These are phyloP conservation scores for Jacana jacana DNA, from an alignment of 2,113 vertebrate genomes.

Conservation along the genomic window DNA sequence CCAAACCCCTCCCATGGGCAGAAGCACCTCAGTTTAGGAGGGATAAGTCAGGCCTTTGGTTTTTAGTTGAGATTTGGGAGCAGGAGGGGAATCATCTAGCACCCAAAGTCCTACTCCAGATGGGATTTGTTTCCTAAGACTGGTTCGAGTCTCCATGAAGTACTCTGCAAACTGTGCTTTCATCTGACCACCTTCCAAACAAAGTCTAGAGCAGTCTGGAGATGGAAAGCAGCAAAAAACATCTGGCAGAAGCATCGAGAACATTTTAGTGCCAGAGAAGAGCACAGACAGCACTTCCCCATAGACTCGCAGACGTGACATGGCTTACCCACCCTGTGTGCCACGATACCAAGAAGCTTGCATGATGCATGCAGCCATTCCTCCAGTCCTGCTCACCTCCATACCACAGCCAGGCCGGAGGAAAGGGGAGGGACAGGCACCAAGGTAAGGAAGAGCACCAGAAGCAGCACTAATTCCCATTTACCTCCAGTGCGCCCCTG, in stretches of 20 bases:
- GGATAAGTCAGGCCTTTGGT: background rate
- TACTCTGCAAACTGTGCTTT: background rate
- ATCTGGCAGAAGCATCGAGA: background rate
- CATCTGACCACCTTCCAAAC: background rate
- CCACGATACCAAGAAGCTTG: slow-evolving; percentile 24
- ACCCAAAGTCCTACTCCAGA: background rate
- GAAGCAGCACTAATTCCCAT: slow-evolving; percentile 46
- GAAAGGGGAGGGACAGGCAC: slow-evolving; percentile 18
- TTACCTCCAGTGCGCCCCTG: slow-evolving; percentile 95
- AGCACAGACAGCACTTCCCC: slow-evolving; percentile 4
- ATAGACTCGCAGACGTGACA: background rate
- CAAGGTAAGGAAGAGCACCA: slow-evolving; percentile 36
- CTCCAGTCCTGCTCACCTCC: slow-evolving; percentile 13
- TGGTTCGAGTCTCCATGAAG: background rate
- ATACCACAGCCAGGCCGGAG: background rate
- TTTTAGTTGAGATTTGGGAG: background rate
- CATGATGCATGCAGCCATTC: slow-evolving; percentile 38
- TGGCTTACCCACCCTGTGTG: slow-evolving; percentile 3
- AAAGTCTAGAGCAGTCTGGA: background rate
- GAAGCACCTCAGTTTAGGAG: background rate
- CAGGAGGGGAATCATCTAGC: background rate
- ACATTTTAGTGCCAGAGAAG: background rate
- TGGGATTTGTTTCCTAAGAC: background rate
- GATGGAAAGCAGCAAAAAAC: slow-evolving; percentile 31
- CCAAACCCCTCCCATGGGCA: background rate